A percentile compares a stretch with the other conserved stretches of the same genome.
Evolutionary conservation across 2,797 vertebrate genomes (phyloP).

Genomic region (Malacoctenus gilli): DNA sequence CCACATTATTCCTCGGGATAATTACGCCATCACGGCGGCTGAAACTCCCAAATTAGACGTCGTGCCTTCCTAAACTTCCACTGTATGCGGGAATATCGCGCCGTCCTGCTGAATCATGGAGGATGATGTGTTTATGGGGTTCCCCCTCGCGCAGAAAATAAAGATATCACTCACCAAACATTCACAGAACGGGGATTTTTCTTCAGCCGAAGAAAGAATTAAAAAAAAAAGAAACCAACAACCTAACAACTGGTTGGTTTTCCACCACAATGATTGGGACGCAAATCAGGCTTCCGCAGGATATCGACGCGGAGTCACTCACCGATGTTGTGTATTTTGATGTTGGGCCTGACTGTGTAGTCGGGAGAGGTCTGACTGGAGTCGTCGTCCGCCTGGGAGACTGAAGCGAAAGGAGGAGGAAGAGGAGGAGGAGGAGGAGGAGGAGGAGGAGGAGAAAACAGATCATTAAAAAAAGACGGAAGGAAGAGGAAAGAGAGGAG

Average conservation of each 20-base stretch:
- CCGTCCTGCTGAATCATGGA: slow-evolving; percentile 9
- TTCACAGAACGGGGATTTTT: slow-evolving; percentile 20
- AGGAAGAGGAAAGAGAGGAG: no score
- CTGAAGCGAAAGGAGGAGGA: slow-evolving; percentile 47
- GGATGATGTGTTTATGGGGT: slow-evolving; percentile 3
- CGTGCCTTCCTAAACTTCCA: background rate
- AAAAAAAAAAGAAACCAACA: no score
- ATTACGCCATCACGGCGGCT: slow-evolving; percentile 1
- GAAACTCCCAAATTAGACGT: background rate
- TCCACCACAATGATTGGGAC: slow-evolving; percentile 32
- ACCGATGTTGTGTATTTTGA: slow-evolving; percentile 96
- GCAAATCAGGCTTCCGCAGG: slow-evolving; percentile 33
- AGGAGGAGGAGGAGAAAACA: slow-evolving; percentile 26
- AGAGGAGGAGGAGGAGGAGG: background rate
- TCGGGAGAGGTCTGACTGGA: slow-evolving; percentile 89
- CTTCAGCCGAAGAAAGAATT: slow-evolving; percentile 20
- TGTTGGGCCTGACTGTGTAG: slow-evolving; percentile 93
- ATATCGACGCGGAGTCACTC: slow-evolving; percentile 74
- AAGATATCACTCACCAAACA: slow-evolving; percentile 32
- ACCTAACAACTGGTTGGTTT: slow-evolving; percentile 22
- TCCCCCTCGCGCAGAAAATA: slow-evolving; percentile 1
- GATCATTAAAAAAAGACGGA: slow-evolving; percentile 36
- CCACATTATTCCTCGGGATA: slow-evolving; percentile 9
- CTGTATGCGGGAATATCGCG: background rate
- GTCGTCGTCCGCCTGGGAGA: slow-evolving; percentile 91